Conservation (phyloP, 2,797 vertebrate genomes). For the Cryptoblepharus egeriae region DNA sequence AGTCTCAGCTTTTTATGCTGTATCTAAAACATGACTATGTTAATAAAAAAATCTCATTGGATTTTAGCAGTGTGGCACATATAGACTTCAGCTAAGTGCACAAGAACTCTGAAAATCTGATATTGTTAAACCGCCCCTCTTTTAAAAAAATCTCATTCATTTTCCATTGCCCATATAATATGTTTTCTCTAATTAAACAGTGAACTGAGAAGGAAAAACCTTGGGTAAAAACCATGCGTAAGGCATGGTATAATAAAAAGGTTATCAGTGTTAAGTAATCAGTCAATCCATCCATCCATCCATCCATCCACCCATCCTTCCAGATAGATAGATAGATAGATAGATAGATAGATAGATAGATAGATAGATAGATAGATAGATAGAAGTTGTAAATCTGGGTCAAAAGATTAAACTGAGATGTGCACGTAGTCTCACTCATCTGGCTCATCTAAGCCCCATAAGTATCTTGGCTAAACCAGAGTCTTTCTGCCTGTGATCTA, state of each 20-base stretch:
- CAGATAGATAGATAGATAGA: too few species aligned
- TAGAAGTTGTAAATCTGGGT: not conserved
- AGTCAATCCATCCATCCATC: too few species aligned
- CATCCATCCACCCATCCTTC: too few species aligned
- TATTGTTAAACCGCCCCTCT: not conserved
- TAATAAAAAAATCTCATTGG: not conserved
- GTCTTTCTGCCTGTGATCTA: not conserved
- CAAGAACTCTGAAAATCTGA: not conserved
- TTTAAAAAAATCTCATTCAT: rapidly evolving
- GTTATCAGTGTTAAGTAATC: too few species aligned
- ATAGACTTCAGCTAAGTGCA: not conserved
- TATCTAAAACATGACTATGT: rapidly evolving
- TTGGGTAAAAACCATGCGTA: too few species aligned
- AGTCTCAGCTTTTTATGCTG: constrained; percentile 25
- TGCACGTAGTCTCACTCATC: not conserved
- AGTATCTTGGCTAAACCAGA: too few species aligned
- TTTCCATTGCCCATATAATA: constrained; percentile 20
- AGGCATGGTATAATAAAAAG: too few species aligned
- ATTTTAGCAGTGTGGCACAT: not conserved
- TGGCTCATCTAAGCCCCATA: not conserved
- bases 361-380: too few species aligned
- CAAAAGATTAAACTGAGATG: not conserved
- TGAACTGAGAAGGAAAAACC: not conserved
- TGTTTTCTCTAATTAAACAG: rapidly evolving
- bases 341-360: too few species aligned